These are phyloP conservation scores for Discoglossus pictus DNA, from an alignment of 2,797 vertebrate genomes.

Conservation along the genomic window DNA sequence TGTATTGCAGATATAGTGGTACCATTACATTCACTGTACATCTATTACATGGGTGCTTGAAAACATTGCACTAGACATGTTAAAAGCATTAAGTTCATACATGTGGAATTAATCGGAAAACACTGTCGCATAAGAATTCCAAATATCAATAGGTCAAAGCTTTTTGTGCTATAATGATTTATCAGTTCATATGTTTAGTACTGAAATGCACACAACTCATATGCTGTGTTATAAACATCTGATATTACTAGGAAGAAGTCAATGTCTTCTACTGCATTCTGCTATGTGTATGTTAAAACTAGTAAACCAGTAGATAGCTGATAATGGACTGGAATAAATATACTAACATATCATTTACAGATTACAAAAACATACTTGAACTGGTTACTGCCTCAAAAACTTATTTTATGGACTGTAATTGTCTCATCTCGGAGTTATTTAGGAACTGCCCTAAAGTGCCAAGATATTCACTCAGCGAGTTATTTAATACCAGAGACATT, in stretches of 20 bases:
- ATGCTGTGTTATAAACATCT: constrained; percentile 19
- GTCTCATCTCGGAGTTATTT: too few relatives aligned
- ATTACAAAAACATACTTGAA: too few relatives aligned
- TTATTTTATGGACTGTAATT: too few relatives aligned
- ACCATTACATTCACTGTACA: not conserved
- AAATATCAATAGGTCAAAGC: constrained; percentile 35
- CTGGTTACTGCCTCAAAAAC: too few relatives aligned
- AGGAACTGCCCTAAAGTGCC: too few relatives aligned
- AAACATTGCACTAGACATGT: constrained; percentile 9
- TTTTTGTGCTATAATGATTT: constrained; percentile 19
- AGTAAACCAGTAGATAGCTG: too few relatives aligned
- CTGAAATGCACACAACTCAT: not conserved
- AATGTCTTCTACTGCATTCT: constrained; percentile 9
- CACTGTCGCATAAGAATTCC: constrained; percentile 29
- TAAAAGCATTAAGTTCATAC: constrained; percentile 8
- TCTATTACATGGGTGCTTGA: not conserved
- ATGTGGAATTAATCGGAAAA: constrained; percentile 30
- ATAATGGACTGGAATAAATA: too few relatives aligned
- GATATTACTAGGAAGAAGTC: constrained; percentile 10
- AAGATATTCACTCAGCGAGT: too few relatives aligned
- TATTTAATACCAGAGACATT: too few relatives aligned
- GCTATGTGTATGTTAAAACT: not conserved
- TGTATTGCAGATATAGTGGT: too few relatives aligned
- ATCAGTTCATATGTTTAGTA: constrained; percentile 31
- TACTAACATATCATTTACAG: too few relatives aligned